phyloP scores from a whole-genome alignment of 2,888 invertebrate genomes.

The Orthonevra nobilis region DNA sequence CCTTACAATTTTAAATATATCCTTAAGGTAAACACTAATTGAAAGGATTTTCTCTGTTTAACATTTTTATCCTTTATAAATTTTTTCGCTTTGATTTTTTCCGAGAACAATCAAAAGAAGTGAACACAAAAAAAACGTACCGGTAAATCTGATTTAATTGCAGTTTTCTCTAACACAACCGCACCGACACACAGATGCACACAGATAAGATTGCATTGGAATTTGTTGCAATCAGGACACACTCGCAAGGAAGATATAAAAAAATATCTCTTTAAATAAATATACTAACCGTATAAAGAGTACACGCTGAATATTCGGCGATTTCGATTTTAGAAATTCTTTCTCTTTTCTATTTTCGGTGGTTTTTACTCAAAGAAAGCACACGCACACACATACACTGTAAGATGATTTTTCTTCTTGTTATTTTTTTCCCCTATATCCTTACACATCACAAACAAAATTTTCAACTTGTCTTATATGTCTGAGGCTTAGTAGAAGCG shows the following conservation, averaged over 20 bases:
- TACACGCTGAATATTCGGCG: conserved; percentile 30
- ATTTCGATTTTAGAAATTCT: conserved; percentile 6
- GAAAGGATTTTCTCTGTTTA: conserved; percentile 26
- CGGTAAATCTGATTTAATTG: conserved; percentile 63
- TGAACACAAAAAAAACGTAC: conserved; percentile 1
- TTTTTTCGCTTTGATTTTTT: conserved; percentile 9
- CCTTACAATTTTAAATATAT: conserved; percentile 14
- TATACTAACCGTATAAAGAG: conserved; percentile 55
- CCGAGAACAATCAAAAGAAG: too few relatives aligned
- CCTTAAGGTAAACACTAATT: conserved; percentile 46
- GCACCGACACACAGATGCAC: conserved; percentile 12
- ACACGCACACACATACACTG: conserved; percentile 18
- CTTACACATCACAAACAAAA: too few relatives aligned
- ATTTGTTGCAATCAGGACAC: conserved; percentile 29
- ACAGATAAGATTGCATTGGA: conserved; percentile 28
- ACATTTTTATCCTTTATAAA: not conserved
- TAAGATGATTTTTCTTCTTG: conserved; percentile 20
- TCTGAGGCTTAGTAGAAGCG: conserved; percentile 44
- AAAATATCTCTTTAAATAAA: conserved; percentile 7
- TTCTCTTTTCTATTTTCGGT: conserved; percentile 7
- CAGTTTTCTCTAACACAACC: conserved; percentile 42
- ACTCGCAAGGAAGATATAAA: conserved; percentile 29
- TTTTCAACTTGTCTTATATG: too few relatives aligned
- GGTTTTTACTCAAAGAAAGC: conserved; percentile 34
- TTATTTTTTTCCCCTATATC: conserved; percentile 23